Evolutionary conservation across 2,888 invertebrate genomes (phyloP).

Genomic region (Papilio protenor): DNA sequence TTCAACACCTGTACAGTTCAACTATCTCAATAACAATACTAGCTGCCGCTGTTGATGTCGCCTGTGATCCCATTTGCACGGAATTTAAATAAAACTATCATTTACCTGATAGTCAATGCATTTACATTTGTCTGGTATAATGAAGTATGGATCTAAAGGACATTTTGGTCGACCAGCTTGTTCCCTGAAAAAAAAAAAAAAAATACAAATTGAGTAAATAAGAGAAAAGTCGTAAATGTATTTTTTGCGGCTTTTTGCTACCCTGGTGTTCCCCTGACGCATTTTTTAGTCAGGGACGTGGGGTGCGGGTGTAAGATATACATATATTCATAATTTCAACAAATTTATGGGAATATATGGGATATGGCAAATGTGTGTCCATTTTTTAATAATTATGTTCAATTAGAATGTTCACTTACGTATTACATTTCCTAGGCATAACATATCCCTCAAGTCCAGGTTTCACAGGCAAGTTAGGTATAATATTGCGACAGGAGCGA

Average conservation of each 20-base stretch:
- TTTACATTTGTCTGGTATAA: slow-evolving; percentile 98
- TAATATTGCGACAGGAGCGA: slow-evolving; percentile 94
- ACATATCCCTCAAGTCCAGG: slow-evolving; percentile 98
- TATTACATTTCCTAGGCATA: slow-evolving; percentile 96
- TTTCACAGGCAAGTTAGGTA: slow-evolving; percentile 95
- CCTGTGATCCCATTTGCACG: no score
- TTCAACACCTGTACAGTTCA: slow-evolving; percentile 87
- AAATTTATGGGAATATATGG: no score
- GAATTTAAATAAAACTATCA: neutral
- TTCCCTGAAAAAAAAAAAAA: slow-evolving; percentile 84
- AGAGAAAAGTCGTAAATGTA: no score
- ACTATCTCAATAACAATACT: no score
- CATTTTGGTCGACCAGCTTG: slow-evolving; percentile 97
- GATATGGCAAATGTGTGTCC: no score
- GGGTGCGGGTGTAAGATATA: no score
- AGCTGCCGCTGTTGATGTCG: no score
- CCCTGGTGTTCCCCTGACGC: no score
- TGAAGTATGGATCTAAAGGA: slow-evolving; percentile 98
- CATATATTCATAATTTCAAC: no score
- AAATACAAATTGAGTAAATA: neutral
- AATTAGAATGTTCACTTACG: slow-evolving; percentile 83
- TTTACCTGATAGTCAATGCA: slow-evolving; percentile 97
- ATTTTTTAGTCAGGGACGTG: no score
- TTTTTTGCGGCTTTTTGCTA: no score
- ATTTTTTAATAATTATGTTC: neutral